Conservation (phyloP, 2,113 vertebrate species). For the Illadopsis cleaveri region DNA sequence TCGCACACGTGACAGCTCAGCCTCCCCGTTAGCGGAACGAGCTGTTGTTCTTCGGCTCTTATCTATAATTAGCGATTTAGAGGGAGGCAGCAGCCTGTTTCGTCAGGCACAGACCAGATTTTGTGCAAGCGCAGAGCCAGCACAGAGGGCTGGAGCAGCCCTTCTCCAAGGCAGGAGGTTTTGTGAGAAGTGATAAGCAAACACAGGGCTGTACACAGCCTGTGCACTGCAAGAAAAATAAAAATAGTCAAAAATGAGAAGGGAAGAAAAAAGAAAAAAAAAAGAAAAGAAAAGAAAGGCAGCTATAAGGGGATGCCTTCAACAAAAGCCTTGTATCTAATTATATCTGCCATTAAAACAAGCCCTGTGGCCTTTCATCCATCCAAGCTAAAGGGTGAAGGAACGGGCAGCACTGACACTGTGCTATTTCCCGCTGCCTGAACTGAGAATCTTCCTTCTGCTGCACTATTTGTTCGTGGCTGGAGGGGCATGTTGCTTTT, state of each 20-base stretch:
- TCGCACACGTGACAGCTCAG: accelerated
- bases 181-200: background rate
- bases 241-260: background rate
- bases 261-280: background rate
- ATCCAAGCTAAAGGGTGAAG: background rate
- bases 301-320: background rate
- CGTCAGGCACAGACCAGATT: background rate
- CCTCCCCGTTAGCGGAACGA: background rate
- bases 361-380: background rate
- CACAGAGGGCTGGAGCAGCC: background rate
- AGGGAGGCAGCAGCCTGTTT: background rate
- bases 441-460: background rate
- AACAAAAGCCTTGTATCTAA: background rate
- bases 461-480: background rate
- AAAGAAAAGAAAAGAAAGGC: background rate
- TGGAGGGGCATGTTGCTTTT: background rate
- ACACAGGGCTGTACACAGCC: background rate
- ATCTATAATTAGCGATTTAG: constrained; percentile 30
- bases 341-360: background rate
- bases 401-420: background rate
- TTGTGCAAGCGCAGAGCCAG: background rate
- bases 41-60: background rate
- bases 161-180: background rate
- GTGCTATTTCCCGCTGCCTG: background rate
- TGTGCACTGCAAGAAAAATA: background rate